A percentile compares a stretch with the other conserved stretches of the same genome.
Conservation (phyloP, 2,797 vertebrate species). For the Buphagus erythrorhynchus region DNA sequence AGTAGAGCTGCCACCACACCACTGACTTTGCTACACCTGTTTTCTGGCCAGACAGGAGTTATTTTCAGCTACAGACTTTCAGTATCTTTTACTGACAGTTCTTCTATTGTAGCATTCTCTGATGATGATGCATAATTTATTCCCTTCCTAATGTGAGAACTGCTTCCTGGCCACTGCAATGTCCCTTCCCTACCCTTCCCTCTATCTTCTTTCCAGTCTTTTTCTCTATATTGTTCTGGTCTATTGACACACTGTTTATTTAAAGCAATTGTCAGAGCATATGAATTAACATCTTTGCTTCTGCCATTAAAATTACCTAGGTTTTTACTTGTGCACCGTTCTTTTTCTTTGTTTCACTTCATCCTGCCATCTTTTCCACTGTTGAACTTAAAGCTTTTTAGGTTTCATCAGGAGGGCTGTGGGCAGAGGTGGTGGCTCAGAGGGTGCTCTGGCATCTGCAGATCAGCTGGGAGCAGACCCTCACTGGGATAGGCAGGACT, state of each 20-base stretch:
- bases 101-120: not conserved
- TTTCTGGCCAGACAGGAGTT: not conserved
- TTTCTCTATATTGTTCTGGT: not conserved
- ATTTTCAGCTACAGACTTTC: not conserved
- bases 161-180: not conserved
- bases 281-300: not conserved
- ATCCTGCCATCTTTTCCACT: not conserved
- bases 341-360: not conserved
- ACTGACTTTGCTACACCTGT: not conserved
- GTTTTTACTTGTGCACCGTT: not conserved
- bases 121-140: not conserved
- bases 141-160: not conserved
- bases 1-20: not conserved
- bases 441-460: not conserved
- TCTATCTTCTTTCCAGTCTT: not conserved
- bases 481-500: not conserved
- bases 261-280: not conserved
- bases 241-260: not conserved
- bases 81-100: not conserved
- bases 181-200: not conserved
- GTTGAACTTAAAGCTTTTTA: not conserved
- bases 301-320: not conserved
- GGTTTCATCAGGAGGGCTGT: not conserved
- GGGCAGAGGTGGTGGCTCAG: not conserved
- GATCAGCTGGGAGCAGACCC: accelerated